These are phyloP conservation scores for Cabera pusaria DNA, from an alignment of 2,888 invertebrate species.

Conservation along the genomic window DNA sequence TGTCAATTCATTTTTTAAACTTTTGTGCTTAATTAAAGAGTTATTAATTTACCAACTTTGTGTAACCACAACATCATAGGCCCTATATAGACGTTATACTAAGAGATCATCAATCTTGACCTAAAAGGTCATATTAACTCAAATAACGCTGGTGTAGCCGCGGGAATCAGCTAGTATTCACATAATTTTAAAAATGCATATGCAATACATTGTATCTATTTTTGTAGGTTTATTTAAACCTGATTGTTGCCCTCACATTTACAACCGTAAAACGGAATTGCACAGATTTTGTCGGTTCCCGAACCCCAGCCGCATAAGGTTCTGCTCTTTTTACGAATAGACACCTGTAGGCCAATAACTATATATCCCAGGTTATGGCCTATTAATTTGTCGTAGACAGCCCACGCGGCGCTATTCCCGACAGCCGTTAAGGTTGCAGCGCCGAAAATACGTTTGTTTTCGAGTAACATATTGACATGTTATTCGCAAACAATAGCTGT, in stretches of 20 bases:
- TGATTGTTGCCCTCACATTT: conserved; percentile 12
- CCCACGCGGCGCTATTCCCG: conserved; percentile 38
- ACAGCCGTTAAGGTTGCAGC: conserved; percentile 27
- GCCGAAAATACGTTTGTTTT: conserved; percentile 33
- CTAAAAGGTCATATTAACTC: too few relatives aligned
- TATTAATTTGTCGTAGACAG: conserved; percentile 60
- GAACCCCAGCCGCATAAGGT: conserved; percentile 13
- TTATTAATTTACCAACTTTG: too few relatives aligned
- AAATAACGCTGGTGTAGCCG: too few relatives aligned
- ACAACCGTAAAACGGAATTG: conserved; percentile 11
- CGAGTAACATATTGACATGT: conserved; percentile 30
- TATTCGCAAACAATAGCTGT: conserved; percentile 19
- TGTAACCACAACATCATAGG: too few relatives aligned
- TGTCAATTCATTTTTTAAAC: too few relatives aligned
- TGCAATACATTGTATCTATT: too few relatives aligned
- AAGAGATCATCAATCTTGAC: too few relatives aligned
- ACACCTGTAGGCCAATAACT: conserved; percentile 49
- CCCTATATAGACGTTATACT: too few relatives aligned
- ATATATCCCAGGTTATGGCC: conserved; percentile 61
- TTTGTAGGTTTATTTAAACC: too few relatives aligned
- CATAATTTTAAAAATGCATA: too few relatives aligned
- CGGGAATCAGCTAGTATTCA: too few relatives aligned
- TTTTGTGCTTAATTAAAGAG: too few relatives aligned
- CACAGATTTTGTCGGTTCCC: conserved; percentile 11
- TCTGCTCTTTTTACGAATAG: conserved; percentile 29